Evolutionary conservation across 2,113 vertebrate species (phyloP).

Genomic region (Pipra filicauda): DNA sequence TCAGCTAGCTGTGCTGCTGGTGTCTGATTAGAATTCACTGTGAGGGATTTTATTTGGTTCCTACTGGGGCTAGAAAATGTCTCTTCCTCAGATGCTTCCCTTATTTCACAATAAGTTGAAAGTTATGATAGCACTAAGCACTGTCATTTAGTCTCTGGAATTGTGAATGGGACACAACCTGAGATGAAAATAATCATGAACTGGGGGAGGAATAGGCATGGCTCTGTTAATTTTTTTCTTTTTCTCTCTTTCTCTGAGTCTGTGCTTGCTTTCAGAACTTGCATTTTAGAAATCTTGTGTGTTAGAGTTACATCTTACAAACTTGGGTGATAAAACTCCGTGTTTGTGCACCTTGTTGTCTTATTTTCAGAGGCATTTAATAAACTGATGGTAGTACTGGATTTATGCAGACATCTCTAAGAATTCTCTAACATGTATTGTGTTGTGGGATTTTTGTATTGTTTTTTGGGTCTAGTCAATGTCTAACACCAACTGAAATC

Average conservation of each 20-base stretch:
- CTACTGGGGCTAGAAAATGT: not conserved
- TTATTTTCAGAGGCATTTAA: not conserved
- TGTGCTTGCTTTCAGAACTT: not conserved
- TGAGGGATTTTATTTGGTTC: constrained; percentile 27
- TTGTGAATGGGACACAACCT: not conserved
- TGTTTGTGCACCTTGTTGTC: not conserved
- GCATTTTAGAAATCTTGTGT: not conserved
- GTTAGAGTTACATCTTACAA: not conserved
- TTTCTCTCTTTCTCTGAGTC: not conserved
- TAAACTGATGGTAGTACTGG: not conserved
- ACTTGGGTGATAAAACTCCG: not conserved
- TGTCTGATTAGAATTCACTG: constrained; percentile 38
- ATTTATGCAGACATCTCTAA: not conserved
- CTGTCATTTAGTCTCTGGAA: not conserved
- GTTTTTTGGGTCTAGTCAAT: not conserved
- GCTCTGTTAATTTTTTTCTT: not conserved
- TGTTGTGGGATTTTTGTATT: accelerated
- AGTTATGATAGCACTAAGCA: not conserved
- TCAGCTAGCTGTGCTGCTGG: constrained; percentile 20
- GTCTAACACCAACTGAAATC: not conserved
- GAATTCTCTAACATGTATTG: not conserved
- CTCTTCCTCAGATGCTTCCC: not conserved
- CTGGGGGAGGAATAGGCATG: not conserved
- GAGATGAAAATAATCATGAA: not conserved
- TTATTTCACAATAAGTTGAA: not conserved